These are phyloP conservation scores for Loris lydekkerianus DNA, from an alignment of 2,797 vertebrate species.

Conservation along the genomic window DNA sequence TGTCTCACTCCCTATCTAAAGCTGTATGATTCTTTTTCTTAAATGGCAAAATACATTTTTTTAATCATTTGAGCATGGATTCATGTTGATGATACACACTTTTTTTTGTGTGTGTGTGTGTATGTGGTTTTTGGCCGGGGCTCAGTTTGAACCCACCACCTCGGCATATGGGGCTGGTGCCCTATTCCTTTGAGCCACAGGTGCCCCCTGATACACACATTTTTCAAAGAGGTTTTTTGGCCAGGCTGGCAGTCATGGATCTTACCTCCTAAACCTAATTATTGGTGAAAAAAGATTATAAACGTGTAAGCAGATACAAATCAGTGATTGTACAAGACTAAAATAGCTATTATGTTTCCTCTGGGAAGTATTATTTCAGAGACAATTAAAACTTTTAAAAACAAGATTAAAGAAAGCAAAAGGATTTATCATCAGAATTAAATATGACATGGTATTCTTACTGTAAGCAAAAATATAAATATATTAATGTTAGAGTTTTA, in stretches of 20 bases:
- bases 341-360: background rate
- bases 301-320: background rate
- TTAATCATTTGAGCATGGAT: no score
- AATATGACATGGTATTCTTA: background rate
- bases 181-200: no score
- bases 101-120: no score
- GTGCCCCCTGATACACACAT: no score
- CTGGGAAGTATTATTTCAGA: background rate
- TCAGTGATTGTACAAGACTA: background rate
- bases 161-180: no score
- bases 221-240: no score
- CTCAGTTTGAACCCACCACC: no score
- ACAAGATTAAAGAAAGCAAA: background rate
- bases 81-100: no score
- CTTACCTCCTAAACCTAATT: background rate
- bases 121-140: no score
- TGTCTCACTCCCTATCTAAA: background rate
- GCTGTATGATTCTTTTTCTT: background rate
- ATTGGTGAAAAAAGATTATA: background rate
- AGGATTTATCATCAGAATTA: background rate
- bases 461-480: background rate
- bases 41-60: no score
- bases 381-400: background rate
- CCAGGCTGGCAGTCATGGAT: background rate
- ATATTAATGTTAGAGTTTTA: background rate